A percentile compares a stretch with the other conserved stretches of the same genome.
These are phyloP conservation scores for Perca flavescens DNA, from an alignment of 2,113 vertebrate species.

Conservation along the genomic window DNA sequence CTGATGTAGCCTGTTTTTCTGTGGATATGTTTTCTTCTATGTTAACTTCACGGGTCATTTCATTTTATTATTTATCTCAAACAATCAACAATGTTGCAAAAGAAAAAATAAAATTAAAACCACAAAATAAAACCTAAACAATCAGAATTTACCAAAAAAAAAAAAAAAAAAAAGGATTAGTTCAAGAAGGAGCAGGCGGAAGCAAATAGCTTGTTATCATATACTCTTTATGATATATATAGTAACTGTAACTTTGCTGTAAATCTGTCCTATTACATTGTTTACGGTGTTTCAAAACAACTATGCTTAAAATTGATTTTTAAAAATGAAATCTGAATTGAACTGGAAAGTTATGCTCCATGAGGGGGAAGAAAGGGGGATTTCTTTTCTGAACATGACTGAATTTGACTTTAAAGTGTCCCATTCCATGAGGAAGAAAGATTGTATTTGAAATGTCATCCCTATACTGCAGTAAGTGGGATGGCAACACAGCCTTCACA, in stretches of 20 bases:
- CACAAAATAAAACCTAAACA: no score
- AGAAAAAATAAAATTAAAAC: no score
- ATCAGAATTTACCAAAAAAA: no score
- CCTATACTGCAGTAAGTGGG: conserved; percentile 17
- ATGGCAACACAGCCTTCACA: conserved; percentile 21
- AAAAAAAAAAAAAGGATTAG: no score
- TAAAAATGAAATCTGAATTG: conserved; percentile 22
- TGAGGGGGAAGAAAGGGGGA: conserved; percentile 25
- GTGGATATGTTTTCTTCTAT: conserved; percentile 5
- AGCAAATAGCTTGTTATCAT: neutral
- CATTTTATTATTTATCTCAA: no score
- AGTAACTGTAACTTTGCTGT: neutral
- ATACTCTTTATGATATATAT: neutral
- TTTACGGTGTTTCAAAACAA: neutral
- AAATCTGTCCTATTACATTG: neutral
- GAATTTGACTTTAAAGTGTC: conserved; percentile 37
- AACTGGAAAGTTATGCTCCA: conserved; percentile 1
- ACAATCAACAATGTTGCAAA: no score
- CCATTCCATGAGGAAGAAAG: conserved; percentile 26
- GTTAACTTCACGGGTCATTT: conserved; percentile 6
- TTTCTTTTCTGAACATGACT: conserved; percentile 50
- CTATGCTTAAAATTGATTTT: neutral
- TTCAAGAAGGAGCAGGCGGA: no score
- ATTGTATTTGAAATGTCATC: conserved; percentile 51
- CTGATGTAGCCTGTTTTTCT: neutral